Conservation (phyloP, 2,888 invertebrate species). For the Ischnura elegans region DNA sequence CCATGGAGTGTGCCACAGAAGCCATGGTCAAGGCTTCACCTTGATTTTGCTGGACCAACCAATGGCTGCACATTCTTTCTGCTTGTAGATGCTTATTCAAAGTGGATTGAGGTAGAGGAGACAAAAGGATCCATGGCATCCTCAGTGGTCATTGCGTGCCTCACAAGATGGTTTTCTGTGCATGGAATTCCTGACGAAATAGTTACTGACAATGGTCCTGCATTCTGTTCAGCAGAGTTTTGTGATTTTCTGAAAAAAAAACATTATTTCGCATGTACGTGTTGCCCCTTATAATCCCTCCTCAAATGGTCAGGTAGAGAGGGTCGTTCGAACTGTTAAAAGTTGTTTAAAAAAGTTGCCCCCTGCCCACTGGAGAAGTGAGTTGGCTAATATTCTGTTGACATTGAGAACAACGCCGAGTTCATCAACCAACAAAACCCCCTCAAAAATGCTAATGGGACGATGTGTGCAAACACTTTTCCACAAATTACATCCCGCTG, state of each 20-base stretch:
- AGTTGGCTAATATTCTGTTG: neutral
- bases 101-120: conserved; percentile 39
- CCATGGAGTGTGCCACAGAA: neutral
- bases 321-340: neutral
- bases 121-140: neutral
- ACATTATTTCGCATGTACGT: neutral
- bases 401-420: neutral
- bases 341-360: neutral
- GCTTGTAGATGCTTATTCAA: conserved; percentile 22
- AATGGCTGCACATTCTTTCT: neutral
- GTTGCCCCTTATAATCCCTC: neutral
- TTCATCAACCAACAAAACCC: neutral
- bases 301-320: neutral
- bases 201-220: neutral
- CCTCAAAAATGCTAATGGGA: neutral
- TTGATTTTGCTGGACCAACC: conserved; percentile 26
- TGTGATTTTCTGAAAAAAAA: neutral
- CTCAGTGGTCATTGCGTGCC: neutral
- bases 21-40: conserved; percentile 40
- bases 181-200: neutral
- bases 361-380: neutral
- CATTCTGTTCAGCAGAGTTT: neutral
- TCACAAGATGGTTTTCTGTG: neutral
- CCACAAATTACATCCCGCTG: neutral
- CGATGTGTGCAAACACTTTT: neutral